These are phyloP conservation scores for Sternotherus odoratus DNA, from an alignment of 2,797 vertebrate genomes.

Conservation along the genomic window DNA sequence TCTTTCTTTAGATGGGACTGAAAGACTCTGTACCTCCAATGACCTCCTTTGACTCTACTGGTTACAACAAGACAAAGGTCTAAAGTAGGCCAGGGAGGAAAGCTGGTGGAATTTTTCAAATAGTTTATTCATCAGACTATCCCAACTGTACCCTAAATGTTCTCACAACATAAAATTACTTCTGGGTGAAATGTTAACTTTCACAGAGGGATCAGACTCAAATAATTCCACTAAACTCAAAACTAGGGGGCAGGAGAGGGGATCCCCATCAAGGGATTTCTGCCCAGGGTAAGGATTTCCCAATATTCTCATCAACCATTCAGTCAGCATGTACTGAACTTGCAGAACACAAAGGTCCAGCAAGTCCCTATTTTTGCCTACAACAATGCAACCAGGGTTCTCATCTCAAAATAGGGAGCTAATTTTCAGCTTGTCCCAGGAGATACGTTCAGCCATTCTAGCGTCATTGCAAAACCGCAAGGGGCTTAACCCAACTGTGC, in stretches of 20 bases:
- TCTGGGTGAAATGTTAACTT: not conserved
- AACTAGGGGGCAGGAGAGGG: not conserved
- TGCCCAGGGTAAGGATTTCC: not conserved
- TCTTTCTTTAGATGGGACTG: not conserved
- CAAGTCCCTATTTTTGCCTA: slow-evolving; percentile 1
- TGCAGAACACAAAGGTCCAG: not conserved
- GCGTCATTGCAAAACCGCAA: not conserved
- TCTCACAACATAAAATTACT: not conserved
- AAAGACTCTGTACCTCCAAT: not conserved
- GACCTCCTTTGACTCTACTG: not conserved
- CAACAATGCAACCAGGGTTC: not conserved
- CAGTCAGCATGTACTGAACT: accelerated
- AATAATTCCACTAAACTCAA: not conserved
- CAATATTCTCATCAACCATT: not conserved
- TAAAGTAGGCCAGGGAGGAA: not conserved
- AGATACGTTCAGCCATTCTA: not conserved
- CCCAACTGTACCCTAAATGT: not conserved
- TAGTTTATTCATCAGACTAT: not conserved
- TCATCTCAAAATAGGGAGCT: not conserved
- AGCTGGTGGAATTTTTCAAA: not conserved
- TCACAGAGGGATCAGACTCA: not conserved
- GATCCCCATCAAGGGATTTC: not conserved
- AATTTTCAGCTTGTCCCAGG: not conserved
- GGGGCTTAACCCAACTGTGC: slow-evolving; percentile 37
- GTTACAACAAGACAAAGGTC: not conserved